These are phyloP conservation scores for Amblyornis subalaris DNA, from an alignment of 2,113 vertebrate genomes.

Conservation along the genomic window DNA sequence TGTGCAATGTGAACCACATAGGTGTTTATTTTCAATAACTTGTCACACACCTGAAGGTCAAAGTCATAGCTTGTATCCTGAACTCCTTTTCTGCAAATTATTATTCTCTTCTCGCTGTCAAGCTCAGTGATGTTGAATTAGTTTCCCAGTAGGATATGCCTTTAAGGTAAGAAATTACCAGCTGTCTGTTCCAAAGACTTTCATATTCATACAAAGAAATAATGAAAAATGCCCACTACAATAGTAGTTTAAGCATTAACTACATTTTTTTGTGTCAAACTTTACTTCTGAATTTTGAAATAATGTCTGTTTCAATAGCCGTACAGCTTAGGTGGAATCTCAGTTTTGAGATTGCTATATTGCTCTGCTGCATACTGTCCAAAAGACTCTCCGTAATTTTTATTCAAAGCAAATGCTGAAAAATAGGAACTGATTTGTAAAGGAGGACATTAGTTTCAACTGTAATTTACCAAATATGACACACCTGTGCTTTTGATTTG, in stretches of 20 bases:
- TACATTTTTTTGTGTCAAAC: neutral
- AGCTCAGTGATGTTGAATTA: neutral
- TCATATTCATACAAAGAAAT: neutral
- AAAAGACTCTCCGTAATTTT: neutral
- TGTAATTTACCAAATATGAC: neutral
- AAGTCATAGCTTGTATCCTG: neutral
- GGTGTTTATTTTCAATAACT: neutral
- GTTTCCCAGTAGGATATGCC: neutral
- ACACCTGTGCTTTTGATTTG: neutral
- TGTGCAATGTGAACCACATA: neutral
- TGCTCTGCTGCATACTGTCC: neutral
- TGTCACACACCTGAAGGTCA: neutral
- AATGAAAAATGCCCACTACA: neutral
- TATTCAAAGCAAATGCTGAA: neutral
- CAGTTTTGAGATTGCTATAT: neutral
- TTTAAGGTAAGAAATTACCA: neutral
- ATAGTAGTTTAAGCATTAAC: neutral
- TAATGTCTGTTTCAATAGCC: neutral
- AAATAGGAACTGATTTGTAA: neutral
- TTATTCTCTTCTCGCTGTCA: neutral
- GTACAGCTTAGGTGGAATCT: neutral
- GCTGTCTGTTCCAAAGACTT: neutral
- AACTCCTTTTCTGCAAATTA: neutral
- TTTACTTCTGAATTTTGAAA: neutral
- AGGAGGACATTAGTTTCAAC: neutral